Base-by-base conservation (phyloP, 2,888 invertebrate species). In the Drosophila siamana region DNA sequence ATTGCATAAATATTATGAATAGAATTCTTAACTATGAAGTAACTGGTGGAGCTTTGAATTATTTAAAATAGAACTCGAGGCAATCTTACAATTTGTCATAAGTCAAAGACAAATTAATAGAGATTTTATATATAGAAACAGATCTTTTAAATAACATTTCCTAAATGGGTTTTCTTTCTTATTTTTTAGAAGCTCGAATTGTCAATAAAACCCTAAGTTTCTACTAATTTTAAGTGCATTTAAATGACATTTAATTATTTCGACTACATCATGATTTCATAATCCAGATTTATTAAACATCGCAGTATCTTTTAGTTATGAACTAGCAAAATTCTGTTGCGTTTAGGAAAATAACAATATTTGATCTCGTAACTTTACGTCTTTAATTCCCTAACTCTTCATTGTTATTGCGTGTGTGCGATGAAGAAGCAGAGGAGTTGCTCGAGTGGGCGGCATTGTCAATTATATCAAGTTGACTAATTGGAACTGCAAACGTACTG, bases 391-490 rank as follows among this genome's bases (percentile, higher is more conserved):
- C 6, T 11, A 15, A 38, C 13, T 38, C 36, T 13, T 52, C 57
- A 19, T 44, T 22, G 16, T 15, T 28, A 24, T 33, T 11, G 33
- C 30, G 30, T 30, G 11, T 11, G 26, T 30, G 7, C 11, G 8
- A 13, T n/a, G 36, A 15, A 36, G 41, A 8, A 33, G 22, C 9
- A 15, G 13, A 55, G 11, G 33, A 36, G 48, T 28, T 55, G 56
- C 24, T 36, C 22, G 28, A 15, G 70, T 70, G 78, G 73, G 77
- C 72, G 78, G 47, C 30, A 47, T 55, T 73, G 72, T 77, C 65
- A 65, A 65, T 77, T 72, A 65, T 26, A 19, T 60, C 16, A 41
- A 13, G 40, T 72, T 77, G 74, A 74, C 78, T 74, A 74, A 74
- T 74, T 74, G 74, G 74, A 72, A 26, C 11, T 44, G 11, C 30